Evolutionary conservation across 2,797 vertebrate genomes (phyloP).

Genomic region (Chelonia mydas): DNA sequence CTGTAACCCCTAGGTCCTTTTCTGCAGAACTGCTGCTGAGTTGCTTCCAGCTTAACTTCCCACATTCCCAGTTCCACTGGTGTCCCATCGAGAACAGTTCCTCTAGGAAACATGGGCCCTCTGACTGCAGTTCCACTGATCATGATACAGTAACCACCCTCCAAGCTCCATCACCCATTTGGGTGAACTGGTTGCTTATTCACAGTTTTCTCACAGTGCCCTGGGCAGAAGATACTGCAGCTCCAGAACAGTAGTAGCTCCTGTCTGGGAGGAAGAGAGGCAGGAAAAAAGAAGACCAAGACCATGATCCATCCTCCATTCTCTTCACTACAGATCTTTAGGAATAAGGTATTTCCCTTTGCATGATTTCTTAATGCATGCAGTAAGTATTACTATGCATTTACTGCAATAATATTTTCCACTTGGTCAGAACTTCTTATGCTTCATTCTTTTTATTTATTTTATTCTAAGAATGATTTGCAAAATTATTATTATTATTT

Average conservation of each 20-base stretch:
- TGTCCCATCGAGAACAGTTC: not conserved
- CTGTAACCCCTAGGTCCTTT: too few relatives aligned
- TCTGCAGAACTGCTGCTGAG: too few relatives aligned
- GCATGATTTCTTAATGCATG: not conserved
- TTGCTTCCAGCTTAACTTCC: not conserved
- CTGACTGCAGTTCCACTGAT: not conserved
- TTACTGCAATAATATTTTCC: slow-evolving; percentile 12
- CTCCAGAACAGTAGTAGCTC: fast-evolving
- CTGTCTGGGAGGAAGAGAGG: fast-evolving
- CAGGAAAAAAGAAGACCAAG: not conserved
- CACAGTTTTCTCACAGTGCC: not conserved
- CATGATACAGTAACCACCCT: not conserved
- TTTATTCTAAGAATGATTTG: not conserved
- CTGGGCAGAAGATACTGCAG: not conserved
- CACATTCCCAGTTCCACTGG: not conserved
- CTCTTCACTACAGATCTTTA: not conserved
- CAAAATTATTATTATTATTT: too few relatives aligned
- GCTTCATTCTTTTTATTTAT: not conserved
- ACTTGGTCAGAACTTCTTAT: not conserved
- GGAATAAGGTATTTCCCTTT: not conserved
- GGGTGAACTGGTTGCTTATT: not conserved
- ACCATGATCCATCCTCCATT: not conserved
- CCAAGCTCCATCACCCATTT: not conserved
- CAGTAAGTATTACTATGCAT: not conserved
- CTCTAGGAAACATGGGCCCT: not conserved